Conservation (phyloP, 2,113 vertebrate genomes). For the Machaerirhynchus nigripectus region DNA sequence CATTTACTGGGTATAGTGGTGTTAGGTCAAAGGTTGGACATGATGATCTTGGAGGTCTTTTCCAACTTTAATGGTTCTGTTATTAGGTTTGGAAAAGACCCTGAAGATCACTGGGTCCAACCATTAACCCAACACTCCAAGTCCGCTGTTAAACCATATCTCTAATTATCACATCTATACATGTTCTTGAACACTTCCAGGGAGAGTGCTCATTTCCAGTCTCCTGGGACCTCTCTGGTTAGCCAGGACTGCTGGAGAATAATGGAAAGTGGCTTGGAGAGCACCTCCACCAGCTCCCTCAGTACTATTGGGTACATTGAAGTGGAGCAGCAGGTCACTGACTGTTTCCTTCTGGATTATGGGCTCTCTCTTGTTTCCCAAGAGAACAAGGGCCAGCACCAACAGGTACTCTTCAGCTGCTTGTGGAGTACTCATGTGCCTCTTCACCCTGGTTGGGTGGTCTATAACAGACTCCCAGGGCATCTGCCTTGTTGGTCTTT, state of each 20-base stretch:
- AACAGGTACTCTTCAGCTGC: neutral
- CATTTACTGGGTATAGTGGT: neutral
- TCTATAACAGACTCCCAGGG: neutral
- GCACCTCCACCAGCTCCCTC: neutral
- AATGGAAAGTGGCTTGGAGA: neutral
- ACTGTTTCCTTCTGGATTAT: neutral
- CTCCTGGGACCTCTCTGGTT: neutral
- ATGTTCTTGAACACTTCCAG: neutral
- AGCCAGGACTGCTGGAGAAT: neutral
- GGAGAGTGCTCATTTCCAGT: neutral
- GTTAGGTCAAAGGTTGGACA: neutral
- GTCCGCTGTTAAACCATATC: neutral
- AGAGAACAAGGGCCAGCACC: neutral
- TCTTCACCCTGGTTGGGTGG: neutral
- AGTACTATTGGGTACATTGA: neutral
- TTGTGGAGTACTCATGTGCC: neutral
- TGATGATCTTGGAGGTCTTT: neutral
- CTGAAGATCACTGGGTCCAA: neutral
- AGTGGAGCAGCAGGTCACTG: neutral
- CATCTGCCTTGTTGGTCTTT: neutral
- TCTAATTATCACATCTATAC: neutral
- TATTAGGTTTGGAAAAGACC: neutral
- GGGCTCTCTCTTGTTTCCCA: neutral
- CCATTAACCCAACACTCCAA: neutral
- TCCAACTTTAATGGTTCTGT: neutral